Percentiles rank a stretch among this genome's conserved stretches.
These are phyloP conservation scores for Lepidurus packardi DNA, from an alignment of 1,140 invertebrate genomes.

Conservation along the genomic window DNA sequence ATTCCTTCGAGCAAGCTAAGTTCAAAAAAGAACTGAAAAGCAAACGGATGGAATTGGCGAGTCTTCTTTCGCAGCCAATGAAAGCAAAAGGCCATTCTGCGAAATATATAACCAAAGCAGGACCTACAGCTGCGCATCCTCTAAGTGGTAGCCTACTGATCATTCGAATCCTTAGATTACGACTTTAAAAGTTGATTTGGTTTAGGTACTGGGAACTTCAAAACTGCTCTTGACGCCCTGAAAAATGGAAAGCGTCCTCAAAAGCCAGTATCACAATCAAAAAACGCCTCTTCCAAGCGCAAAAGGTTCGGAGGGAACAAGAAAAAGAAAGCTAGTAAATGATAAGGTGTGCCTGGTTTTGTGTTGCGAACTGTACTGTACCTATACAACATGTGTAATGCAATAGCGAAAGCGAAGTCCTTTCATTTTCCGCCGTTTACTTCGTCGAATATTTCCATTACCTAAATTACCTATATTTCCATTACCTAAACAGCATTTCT, in stretches of 20 bases:
- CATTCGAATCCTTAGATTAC: not conserved
- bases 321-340: conserved; percentile 15
- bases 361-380: not conserved
- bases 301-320: not conserved
- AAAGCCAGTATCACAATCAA: not conserved
- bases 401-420: not conserved
- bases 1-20: conserved; percentile 38
- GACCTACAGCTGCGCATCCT: not conserved
- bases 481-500: no score
- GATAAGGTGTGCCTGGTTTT: not conserved
- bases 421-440: no score
- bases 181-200: not conserved
- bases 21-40: conserved; percentile 43
- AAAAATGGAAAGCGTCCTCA: not conserved
- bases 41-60: conserved; percentile 54
- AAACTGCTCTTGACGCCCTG: not conserved
- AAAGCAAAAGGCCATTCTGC: conserved; percentile 63
- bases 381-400: not conserved
- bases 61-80: conserved; percentile 55
- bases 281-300: not conserved
- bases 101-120: conserved; percentile 48
- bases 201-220: not conserved
- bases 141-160: not conserved
- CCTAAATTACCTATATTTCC: no score
- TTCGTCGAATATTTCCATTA: no score